A percentile compares a stretch with the other conserved stretches of the same genome.
These are phyloP conservation scores for Philaethria dido DNA, from an alignment of 2,888 invertebrate species.

Conservation along the genomic window DNA sequence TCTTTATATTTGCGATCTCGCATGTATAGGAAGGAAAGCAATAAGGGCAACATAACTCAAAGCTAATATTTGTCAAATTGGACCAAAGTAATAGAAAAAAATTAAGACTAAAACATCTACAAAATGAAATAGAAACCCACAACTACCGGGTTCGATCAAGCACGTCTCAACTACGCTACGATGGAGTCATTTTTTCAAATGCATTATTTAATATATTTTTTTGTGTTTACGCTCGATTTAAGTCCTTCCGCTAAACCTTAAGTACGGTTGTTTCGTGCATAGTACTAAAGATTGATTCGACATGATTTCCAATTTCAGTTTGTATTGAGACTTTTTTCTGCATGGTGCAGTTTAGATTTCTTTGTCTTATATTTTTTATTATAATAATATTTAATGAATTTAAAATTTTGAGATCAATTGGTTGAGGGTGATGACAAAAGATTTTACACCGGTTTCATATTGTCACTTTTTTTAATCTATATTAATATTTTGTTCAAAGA, in stretches of 20 bases:
- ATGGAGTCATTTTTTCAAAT: neutral
- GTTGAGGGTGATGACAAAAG: too few relatives aligned
- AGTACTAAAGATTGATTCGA: neutral
- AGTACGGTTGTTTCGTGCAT: neutral
- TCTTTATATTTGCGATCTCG: too few relatives aligned
- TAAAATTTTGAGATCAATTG: too few relatives aligned
- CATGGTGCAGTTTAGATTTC: too few relatives aligned
- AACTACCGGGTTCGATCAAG: neutral
- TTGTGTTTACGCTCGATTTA: conserved; percentile 26
- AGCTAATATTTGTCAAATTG: neutral
- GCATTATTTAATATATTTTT: conserved; percentile 6
- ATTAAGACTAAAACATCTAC: too few relatives aligned
- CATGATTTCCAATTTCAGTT: conserved; percentile 1
- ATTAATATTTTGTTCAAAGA: too few relatives aligned
- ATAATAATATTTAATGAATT: too few relatives aligned
- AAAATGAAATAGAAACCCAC: too few relatives aligned
- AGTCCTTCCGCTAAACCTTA: conserved; percentile 24
- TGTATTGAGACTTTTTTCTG: neutral
- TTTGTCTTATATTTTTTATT: too few relatives aligned
- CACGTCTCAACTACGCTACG: neutral
- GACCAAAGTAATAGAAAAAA: neutral
- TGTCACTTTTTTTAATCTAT: too few relatives aligned
- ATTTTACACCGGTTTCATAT: too few relatives aligned
- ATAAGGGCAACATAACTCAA: neutral
- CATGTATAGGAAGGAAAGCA: too few relatives aligned